phyloP scores from a whole-genome alignment of 2,797 vertebrate genomes.

The Dermochelys coriacea region DNA sequence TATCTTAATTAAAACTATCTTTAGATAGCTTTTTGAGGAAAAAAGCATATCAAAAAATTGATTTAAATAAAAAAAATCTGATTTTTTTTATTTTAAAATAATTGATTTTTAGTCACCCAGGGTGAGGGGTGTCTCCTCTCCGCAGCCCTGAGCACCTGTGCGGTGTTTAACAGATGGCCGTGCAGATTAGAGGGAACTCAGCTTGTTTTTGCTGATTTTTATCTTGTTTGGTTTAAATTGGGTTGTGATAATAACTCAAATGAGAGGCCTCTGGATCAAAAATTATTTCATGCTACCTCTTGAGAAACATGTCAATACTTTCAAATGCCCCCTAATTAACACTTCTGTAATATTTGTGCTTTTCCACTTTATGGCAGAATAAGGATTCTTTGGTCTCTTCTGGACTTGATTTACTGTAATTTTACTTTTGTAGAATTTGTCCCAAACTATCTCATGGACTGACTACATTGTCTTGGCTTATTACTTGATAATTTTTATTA shows the following conservation, averaged over 20 bases:
- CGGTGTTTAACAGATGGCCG: too few species aligned
- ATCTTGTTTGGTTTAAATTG: not conserved
- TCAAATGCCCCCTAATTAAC: not conserved
- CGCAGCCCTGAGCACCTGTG: too few species aligned
- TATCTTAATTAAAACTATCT: too few species aligned
- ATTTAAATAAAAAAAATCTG: too few species aligned
- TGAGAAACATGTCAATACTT: not conserved
- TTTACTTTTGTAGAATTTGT: not conserved
- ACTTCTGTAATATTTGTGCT: fast-evolving
- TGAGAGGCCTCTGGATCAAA: not conserved
- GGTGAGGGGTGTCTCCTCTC: too few species aligned
- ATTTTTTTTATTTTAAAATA: too few species aligned
- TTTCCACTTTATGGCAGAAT: not conserved
- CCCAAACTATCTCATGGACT: not conserved
- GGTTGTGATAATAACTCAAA: not conserved
- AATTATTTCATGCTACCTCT: not conserved
- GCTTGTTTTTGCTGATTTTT: not conserved
- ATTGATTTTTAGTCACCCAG: too few species aligned
- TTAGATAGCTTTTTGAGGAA: too few species aligned
- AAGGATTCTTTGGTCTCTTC: not conserved
- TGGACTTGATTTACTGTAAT: not conserved
- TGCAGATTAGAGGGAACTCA: too few species aligned
- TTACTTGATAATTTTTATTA: not conserved
- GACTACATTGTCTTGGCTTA: not conserved
- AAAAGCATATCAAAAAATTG: too few species aligned